Percentiles rank a stretch among this genome's conserved stretches.
phyloP scores from a whole-genome alignment of 2,888 invertebrate species.

The Julus scandinavius region DNA sequence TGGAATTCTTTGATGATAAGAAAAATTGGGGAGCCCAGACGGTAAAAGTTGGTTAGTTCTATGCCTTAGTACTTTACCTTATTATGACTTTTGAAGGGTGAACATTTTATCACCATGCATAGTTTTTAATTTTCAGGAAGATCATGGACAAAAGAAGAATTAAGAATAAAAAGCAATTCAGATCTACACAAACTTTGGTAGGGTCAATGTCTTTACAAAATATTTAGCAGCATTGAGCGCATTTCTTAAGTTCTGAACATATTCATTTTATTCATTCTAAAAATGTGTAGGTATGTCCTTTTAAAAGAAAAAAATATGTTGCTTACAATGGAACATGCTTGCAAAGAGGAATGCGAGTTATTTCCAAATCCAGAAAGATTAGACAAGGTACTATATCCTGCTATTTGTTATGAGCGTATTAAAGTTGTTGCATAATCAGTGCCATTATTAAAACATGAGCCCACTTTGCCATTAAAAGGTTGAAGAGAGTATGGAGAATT shows the following conservation, averaged over 20 bases:
- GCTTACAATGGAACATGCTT: conserved; percentile 90
- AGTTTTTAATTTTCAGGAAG: conserved; percentile 70
- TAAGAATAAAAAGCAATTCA: conserved; percentile 91
- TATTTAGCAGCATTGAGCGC: background rate
- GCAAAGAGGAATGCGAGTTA: conserved; percentile 73
- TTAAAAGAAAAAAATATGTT: conserved; percentile 98
- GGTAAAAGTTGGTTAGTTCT: conserved; percentile 73
- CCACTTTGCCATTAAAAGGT: conserved; percentile 68
- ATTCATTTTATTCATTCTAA: background rate
- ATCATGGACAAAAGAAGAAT: conserved; percentile 88
- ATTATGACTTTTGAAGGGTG: background rate
- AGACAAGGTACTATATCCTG: conserved; percentile 76
- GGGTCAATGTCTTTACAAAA: conserved; percentile 57
- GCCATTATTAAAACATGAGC: background rate
- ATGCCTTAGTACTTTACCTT: background rate
- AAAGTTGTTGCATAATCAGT: background rate
- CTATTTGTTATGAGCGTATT: background rate
- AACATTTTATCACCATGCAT: background rate
- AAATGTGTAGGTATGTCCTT: conserved; percentile 75
- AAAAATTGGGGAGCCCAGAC: conserved; percentile 83
- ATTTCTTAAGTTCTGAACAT: background rate
- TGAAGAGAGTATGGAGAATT: conserved; percentile 91
- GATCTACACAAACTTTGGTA: conserved; percentile 98
- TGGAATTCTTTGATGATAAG: conserved; percentile 88
- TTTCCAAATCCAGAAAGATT: conserved; percentile 94